Evolutionary conservation across 2,113 vertebrate species (phyloP), one percentile per base, ranked within the genome.

Genomic region (Trogon melanurus): DNA sequence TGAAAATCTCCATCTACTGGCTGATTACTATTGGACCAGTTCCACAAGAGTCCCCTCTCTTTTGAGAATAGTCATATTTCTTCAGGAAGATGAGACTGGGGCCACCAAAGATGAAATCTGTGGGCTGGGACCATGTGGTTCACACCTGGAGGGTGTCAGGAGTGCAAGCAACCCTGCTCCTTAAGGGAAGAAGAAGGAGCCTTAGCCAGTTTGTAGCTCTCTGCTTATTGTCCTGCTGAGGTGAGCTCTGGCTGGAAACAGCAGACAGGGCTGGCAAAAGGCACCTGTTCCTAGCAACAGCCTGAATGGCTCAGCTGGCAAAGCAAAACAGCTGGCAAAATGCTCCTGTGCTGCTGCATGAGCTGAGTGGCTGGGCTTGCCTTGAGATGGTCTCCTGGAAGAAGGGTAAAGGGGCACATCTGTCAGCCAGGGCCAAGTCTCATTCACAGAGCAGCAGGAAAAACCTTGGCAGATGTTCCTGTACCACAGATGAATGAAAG

Each of bases 21-120:
- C 10, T 56, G 75, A 32, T 50, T 32, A 54, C 16, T 70, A 30
- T 11, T 36, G 45, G 61, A 32, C 11, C 17, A 45, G 15, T 67
- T 93, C 26, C 61, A 75, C 34, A 53, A 15, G 17, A 85, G 13
- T 72, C 32, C 23, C 12, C 14, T 48, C 23, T 36, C 22, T 82
- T 88, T 57, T 16, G 50, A 47, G 48, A 93, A 16, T 5, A 79
- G 16, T 7, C 23, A 6, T 12, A 19, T 72, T 88, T 81, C 69
- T 88, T 90, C 38, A 34, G 6, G 48, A 71, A 69, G 48, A 61
- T 23, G 50, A 78, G 57, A 18, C 5, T 0, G 1, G n/a, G 60
- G 54, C 30, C 50, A 66, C 51, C 0, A 0, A 74, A 87, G 38
- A 54, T 38, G n/a, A 88, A 86, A 47, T 1, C 2, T 0, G 0